Conservation (phyloP, 2,113 vertebrate genomes). For the Sylvietta virens region DNA sequence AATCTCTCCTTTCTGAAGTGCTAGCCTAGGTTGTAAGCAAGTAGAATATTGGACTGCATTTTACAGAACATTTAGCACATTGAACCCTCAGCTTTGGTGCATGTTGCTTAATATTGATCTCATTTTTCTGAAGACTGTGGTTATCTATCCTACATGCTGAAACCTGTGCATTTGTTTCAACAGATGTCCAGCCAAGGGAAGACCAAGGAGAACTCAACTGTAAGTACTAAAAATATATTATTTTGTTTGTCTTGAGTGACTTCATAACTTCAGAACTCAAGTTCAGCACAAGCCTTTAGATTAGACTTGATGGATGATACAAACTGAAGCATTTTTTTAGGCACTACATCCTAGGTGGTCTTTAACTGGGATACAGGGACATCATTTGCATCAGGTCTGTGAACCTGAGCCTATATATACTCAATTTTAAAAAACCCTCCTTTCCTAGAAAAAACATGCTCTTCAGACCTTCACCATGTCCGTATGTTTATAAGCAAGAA, state of each 20-base stretch:
- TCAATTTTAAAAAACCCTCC: not conserved
- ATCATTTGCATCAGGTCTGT: not conserved
- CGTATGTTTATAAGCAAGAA: not conserved
- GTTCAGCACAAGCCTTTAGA: not conserved
- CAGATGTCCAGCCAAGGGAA: slow-evolving; percentile 6
- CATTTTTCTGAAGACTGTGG: not conserved
- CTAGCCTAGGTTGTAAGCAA: not conserved
- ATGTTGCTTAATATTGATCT: not conserved
- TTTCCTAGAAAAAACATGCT: not conserved
- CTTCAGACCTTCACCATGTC: not conserved
- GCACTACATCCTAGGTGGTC: not conserved
- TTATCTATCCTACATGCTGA: not conserved
- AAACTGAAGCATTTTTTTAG: not conserved
- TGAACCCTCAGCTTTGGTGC: not conserved
- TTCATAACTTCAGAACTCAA: not conserved
- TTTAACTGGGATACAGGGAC: not conserved
- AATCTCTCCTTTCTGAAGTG: not conserved
- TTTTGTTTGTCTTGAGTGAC: not conserved
- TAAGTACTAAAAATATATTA: not conserved
- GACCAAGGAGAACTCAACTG: not conserved
- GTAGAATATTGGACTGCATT: not conserved
- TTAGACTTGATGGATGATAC: not conserved
- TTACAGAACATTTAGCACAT: not conserved
- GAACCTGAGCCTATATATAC: not conserved
- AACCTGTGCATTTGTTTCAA: not conserved